These are phyloP conservation scores for Bradynema listronoti DNA, from an alignment of 1,140 invertebrate species.

Conservation along the genomic window DNA sequence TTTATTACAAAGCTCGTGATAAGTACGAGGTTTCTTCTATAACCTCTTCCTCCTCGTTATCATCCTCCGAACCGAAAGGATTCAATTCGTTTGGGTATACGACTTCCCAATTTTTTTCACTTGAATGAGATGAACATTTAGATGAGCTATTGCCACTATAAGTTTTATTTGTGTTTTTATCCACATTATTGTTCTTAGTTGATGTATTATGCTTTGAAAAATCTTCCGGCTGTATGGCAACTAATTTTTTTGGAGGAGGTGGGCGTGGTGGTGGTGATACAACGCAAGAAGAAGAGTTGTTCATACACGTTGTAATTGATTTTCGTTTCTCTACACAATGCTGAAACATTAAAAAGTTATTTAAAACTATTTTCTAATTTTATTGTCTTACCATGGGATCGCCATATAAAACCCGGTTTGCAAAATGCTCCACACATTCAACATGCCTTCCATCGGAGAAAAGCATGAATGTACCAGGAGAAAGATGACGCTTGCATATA, in stretches of 20 bases:
- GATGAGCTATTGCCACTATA: neutral
- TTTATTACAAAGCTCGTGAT: conserved; percentile 8
- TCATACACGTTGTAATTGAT: neutral
- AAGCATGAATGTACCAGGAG: neutral
- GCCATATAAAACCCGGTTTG: conserved; percentile 12
- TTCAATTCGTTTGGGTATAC: conserved; percentile 12
- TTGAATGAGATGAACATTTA: conserved; percentile 2
- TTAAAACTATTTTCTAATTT: neutral
- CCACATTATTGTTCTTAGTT: neutral
- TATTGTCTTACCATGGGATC: conserved; percentile 9
- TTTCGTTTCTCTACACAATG: conserved; percentile 8
- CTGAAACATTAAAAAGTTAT: conserved; percentile 7
- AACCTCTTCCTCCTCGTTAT: no score
- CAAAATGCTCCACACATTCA: conserved; percentile 17
- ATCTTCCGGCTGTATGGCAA: neutral
- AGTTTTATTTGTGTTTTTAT: neutral
- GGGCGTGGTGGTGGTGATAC: conserved; percentile 7
- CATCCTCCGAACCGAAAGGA: conserved; percentile 16
- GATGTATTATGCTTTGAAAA: conserved; percentile 7
- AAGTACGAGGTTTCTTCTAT: no score
- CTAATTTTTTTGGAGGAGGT: conserved; percentile 1
- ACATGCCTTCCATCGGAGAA: neutral
- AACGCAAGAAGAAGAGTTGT: no score
- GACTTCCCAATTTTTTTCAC: conserved; percentile 19
- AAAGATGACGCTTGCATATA: conserved; percentile 10